Evolutionary conservation across 1,140 invertebrate genomes (phyloP), one percentile per base, ranked within the genome.

Genomic region (Zaprionus africanus): DNA sequence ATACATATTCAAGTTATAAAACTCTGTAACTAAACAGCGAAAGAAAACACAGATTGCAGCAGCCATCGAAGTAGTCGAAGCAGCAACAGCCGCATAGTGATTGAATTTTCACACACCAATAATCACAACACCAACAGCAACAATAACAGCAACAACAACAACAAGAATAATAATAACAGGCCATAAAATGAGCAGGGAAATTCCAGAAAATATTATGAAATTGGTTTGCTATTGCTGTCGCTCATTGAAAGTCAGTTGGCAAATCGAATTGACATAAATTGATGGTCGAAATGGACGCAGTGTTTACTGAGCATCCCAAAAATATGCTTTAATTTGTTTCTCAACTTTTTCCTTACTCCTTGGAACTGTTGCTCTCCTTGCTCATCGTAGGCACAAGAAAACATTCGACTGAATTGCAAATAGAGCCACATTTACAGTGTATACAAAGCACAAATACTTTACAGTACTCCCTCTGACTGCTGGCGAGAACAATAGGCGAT

Each of bases 211-310:
- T 82, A 80, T 80, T 84, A 78, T 66, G 72, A 78, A 67, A 76
- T 83, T 87, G 68, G 58, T 70, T 72, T 66, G 62, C 56, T 60
- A 72, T 56, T 69, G 24, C 13, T 28, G 17, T 26, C 34, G 58
- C 15, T 78, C 24, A 62, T 46, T 61, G 54, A 17, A 60, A 69
- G 51, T 64, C 64, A 31, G 36, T 51, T 53, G 61, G 43, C 82
- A 82, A 87, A 87, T 90, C 81, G 74, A 84, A 88, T 88, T 85
- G 81, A 85, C 85, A 90, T 90, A 77, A 90, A 85, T 90, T 82
- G 70, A 59, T 69, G 76, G 56, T 64, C n/a, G n/a, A 78, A 72
- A 82, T 82, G 75, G 78, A 49, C 26, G 66, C 56, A 58, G 68
- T 41, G 59, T n/a, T 51, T 77, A 34, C 54, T 65, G 13, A 15